phyloP scores from a whole-genome alignment of 2,888 invertebrate genomes.

The Tortrix viridana region DNA sequence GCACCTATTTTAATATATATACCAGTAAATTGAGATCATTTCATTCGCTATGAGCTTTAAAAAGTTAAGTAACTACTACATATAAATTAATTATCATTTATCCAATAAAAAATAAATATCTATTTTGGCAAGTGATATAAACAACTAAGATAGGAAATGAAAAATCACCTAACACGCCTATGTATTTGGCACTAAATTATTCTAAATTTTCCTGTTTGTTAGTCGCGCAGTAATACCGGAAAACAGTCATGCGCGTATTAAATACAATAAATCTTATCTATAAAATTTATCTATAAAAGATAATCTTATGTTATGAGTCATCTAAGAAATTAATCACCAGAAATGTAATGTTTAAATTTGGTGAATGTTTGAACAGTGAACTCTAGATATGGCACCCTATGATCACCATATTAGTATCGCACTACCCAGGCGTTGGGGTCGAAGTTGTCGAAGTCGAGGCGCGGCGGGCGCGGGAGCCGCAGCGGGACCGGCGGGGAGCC shows the following conservation, averaged over 20 bases:
- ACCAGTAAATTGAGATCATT: constrained; percentile 35
- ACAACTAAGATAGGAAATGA: not conserved
- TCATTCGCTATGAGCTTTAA: constrained; percentile 25
- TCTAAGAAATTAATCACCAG: no score
- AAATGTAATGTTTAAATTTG: no score
- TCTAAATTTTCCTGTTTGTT: not conserved
- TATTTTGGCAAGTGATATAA: constrained; percentile 23
- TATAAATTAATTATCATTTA: constrained; percentile 1
- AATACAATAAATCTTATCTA: not conserved
- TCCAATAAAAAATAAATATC: constrained; percentile 10
- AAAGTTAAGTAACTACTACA: constrained; percentile 5
- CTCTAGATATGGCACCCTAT: no score
- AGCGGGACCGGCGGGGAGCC: constrained; percentile 62
- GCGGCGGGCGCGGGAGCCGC: constrained; percentile 65
- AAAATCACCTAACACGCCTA: not conserved
- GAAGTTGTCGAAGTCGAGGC: constrained; percentile 70
- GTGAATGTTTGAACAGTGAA: no score
- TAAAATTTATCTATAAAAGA: not conserved
- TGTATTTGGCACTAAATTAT: constrained; percentile 20
- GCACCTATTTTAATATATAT: constrained; percentile 26
- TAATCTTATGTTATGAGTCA: no score
- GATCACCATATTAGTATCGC: constrained; percentile 55
- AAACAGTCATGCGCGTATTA: not conserved
- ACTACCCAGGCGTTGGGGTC: constrained; percentile 78
- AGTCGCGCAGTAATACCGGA: no score